A percentile compares a stretch with the other conserved stretches of the same genome.
Evolutionary conservation across 2,888 invertebrate species (phyloP).

Genomic region (Campoplex nolae): DNA sequence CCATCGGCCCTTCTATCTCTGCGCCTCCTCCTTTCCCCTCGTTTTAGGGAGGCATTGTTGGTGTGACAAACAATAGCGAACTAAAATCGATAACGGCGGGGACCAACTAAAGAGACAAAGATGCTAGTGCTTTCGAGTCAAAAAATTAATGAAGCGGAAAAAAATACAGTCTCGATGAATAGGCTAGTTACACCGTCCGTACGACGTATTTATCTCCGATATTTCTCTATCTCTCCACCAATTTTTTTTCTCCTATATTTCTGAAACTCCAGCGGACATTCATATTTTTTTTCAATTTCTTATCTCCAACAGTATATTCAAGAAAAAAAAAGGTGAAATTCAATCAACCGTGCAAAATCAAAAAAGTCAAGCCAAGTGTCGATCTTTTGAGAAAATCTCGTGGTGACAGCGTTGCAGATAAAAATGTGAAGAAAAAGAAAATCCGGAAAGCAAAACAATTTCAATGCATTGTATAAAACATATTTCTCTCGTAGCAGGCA

Average conservation of each 20-base stretch:
- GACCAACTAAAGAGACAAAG: neutral
- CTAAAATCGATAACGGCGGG: slow-evolving; percentile 18
- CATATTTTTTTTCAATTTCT: too few species aligned
- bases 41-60: slow-evolving; percentile 1
- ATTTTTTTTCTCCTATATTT: neutral
- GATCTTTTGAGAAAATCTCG: neutral
- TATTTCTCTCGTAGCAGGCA: neutral
- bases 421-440: neutral
- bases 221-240: neutral
- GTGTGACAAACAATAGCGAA: slow-evolving; percentile 36
- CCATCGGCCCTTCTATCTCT: neutral
- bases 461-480: neutral
- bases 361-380: neutral
- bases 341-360: neutral
- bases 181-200: neutral
- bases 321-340: too few species aligned
- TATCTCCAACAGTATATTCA: too few species aligned
- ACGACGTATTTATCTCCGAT: too few species aligned
- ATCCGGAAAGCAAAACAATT: neutral
- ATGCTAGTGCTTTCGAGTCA: neutral
- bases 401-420: neutral
- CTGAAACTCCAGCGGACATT: too few species aligned
- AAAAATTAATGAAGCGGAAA: neutral
- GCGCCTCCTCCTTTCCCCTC: too few species aligned
- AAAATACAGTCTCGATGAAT: neutral